Evolutionary conservation across 2,113 vertebrate species (phyloP), one percentile per base, ranked within the genome.

Genomic region (Salminus brasiliensis): DNA sequence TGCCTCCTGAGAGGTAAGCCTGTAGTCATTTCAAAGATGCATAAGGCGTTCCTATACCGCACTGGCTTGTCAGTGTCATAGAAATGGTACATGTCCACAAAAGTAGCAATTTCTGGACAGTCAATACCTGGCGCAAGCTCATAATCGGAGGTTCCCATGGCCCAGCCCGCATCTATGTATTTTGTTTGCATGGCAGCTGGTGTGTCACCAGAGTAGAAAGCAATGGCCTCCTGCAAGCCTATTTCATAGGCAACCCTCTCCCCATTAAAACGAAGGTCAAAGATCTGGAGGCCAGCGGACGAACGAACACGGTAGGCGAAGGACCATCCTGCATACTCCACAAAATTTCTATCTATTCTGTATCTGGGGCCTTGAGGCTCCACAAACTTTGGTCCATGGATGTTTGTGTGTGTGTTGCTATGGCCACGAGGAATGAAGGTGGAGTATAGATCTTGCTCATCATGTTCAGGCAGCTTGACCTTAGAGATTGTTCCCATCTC

Each of bases 161-260:
- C 93, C 95, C 96, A 98, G 12, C 96, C 94, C 0, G 93, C 89
- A 0, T 98, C 96, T 0, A 98, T 89, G 88, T 95, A 98, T 80
- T 95, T 97, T 73, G 96, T 97, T 88, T 97, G 95, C 96, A 97
- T 97, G 86, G 92, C 93, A 0, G 94, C 95, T 0, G 97, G 96
- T 0, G 95, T 94, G 84, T 94, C 90, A 0, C 97, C 97, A 0
- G 95, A 89, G 0, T 98, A 98, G 75, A 98, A 94, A 0, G 97
- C 95, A 0, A 94, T 72, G 0, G 96, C 96, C 81, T 98, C 96
- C 80, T 98, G 97, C 25, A 98, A 84, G 36, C 96, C 95, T 76
- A 98, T 83, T 86, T 98, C 97, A 0, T 96, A 98, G 34, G 95
- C 96, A 0, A 98, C 74, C 1, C 94, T 92, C 87, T 97, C 94